Conservation (phyloP, 2,113 vertebrate species). For the Dolichallabes microphthalmus region DNA sequence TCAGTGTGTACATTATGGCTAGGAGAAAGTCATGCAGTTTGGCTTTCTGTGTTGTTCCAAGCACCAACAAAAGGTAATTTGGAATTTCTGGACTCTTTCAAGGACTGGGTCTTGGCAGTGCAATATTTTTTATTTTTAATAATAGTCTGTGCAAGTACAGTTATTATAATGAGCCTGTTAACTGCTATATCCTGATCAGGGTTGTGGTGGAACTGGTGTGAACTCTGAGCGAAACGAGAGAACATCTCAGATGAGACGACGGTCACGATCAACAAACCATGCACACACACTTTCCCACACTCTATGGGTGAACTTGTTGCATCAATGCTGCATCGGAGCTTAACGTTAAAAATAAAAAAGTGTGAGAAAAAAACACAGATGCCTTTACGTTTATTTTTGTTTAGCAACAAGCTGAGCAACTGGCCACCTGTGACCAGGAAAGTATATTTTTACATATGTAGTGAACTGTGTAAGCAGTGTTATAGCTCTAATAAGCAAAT, state of each 20-base stretch:
- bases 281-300: background rate
- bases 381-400: background rate
- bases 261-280: background rate
- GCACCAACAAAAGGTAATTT: conserved; percentile 2
- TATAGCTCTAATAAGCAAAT: background rate
- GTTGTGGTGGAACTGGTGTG: background rate
- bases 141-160: background rate
- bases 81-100: background rate
- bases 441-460: background rate
- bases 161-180: background rate
- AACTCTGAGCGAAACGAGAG: background rate
- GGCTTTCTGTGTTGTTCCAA: conserved; percentile 11
- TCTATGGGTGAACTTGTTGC: conserved; percentile 32
- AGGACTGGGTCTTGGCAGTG: background rate
- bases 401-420: background rate
- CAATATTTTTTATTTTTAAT: background rate
- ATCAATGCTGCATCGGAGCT: background rate
- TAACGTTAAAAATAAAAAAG: too few species aligned
- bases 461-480: background rate
- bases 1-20: background rate
- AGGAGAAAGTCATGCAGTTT: background rate
- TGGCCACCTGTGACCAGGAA: background rate
- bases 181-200: background rate
- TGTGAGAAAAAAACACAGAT: background rate
- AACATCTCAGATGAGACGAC: background rate